Evolutionary conservation across 2,888 invertebrate genomes (phyloP).

Genomic region (Temnothorax rugatulus): DNA sequence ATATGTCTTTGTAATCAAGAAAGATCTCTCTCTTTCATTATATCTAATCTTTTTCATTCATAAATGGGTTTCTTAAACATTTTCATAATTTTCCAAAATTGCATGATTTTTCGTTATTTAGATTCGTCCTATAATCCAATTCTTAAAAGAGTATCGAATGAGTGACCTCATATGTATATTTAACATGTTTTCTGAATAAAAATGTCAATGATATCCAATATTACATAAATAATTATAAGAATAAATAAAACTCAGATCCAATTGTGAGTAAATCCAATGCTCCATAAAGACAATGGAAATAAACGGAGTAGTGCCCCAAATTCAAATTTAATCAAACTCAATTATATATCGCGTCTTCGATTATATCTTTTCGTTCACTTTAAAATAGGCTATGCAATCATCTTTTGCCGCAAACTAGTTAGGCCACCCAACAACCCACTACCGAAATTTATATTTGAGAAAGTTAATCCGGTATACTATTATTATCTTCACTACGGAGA

Average conservation of each 20-base stretch:
- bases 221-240: slow-evolving; percentile 1
- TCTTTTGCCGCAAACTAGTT: neutral
- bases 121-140: neutral
- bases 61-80: neutral
- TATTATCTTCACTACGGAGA: slow-evolving; percentile 1
- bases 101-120: neutral
- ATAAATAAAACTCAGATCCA: neutral
- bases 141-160: neutral
- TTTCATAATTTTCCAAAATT: neutral
- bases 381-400: neutral
- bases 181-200: neutral
- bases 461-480: slow-evolving; percentile 12
- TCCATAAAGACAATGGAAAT: neutral
- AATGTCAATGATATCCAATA: neutral
- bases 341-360: neutral
- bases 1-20: neutral
- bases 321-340: slow-evolving; percentile 17
- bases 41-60: neutral
- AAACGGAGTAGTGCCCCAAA: neutral
- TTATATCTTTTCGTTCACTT: neutral
- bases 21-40: neutral
- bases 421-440: neutral
- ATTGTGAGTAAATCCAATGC: slow-evolving; percentile 10
- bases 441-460: slow-evolving; percentile 21
- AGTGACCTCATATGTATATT: neutral